Base-by-base conservation (phyloP, 2,888 invertebrate genomes). In the Tenthredo amoena region DNA sequence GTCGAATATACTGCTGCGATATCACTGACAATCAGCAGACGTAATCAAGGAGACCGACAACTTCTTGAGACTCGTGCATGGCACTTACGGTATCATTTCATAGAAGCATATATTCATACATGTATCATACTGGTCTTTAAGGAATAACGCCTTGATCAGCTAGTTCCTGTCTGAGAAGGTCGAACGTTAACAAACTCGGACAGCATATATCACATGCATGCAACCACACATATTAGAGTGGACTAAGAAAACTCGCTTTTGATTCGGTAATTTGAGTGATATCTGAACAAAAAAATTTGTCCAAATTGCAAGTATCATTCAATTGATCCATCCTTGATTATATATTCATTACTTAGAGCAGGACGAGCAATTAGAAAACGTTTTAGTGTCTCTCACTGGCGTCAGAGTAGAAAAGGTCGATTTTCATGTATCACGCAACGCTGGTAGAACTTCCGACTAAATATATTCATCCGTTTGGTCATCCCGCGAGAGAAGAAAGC, bases 401-500 rank as follows among this genome's bases (percentile, higher is more conserved):
- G 37, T 71, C 71, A 40, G 37, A 40, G n/a, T 71, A 37, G 37
- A 37, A 71, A 6, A 43, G 10, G 12, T 43, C 12, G 74, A 74
- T n/a, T 43, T 74, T 12, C 21, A 9, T 43, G 43, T 21, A 37
- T 71, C 71, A 71, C 71, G 71, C 71, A 31, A 74, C 43, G 12
- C 1, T 34, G 15, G 18, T 18, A 34, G 4, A 68, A 18, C 68
- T 68, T 68, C 9, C n/a, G 12, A 43, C 43, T 9, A n/a, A 74
- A 74, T 43, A n/a, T 74, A 43, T 74, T 74, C 43, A 74, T 74
- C 74, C 43, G 74, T 15, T 74, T 43, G 21, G 9, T 72, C 21
- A 40, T 72, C n/a, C 72, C n/a, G 21, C 21, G 72, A 0, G 21
- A n/a, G 21, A 9, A 43, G 10, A 31, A 68, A 68, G 37, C 26